phyloP scores from a whole-genome alignment of 2,888 invertebrate species.

The Herminia tarsipennalis region DNA sequence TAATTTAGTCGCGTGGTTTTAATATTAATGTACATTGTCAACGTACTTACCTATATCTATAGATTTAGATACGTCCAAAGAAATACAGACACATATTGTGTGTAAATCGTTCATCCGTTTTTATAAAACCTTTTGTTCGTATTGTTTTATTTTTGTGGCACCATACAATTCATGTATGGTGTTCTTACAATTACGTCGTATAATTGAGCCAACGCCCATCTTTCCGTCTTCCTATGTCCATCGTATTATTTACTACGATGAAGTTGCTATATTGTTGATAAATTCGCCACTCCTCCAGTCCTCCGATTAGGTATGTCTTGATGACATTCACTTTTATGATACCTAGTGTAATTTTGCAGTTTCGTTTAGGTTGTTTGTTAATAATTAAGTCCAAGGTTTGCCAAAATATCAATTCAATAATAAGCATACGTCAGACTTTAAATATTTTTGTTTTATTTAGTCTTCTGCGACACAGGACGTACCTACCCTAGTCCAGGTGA shows the following conservation, averaged over 20 bases:
- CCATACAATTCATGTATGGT: slow-evolving; percentile 18
- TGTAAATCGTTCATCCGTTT: slow-evolving; percentile 43
- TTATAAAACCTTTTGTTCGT: slow-evolving; percentile 35
- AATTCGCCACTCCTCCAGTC: no score
- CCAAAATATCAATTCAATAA: no score
- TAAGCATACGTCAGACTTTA: no score
- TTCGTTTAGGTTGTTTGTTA: no score
- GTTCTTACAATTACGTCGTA: slow-evolving; percentile 28
- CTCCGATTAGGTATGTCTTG: no score
- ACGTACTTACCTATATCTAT: slow-evolving; percentile 9
- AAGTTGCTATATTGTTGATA: slow-evolving; percentile 19
- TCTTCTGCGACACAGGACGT: no score
- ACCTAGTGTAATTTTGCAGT: no score
- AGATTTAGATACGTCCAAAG: slow-evolving; percentile 17
- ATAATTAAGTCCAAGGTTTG: no score
- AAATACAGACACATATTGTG: slow-evolving; percentile 41
- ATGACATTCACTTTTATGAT: no score
- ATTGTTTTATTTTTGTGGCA: slow-evolving; percentile 34
- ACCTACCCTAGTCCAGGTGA: no score
- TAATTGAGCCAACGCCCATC: slow-evolving; percentile 38
- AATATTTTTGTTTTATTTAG: no score
- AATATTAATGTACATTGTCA: slow-evolving; percentile 39
- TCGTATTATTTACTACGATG: slow-evolving; percentile 27
- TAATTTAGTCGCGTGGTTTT: slow-evolving; percentile 27
- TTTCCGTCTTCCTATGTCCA: slow-evolving; percentile 18